Conservation (phyloP, 2,113 vertebrate genomes). For the Mugil cephalus region DNA sequence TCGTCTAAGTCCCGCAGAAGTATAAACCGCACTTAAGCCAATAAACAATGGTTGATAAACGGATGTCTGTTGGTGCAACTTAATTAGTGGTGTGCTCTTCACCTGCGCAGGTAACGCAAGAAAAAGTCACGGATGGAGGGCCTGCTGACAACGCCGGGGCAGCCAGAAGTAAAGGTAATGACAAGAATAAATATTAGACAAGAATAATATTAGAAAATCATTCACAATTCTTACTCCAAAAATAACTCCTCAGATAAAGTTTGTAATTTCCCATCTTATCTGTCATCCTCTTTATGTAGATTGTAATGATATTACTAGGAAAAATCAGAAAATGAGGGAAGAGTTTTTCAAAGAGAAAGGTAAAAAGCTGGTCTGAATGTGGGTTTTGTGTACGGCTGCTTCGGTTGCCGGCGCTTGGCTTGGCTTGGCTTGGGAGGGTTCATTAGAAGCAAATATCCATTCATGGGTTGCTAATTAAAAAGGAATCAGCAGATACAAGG, state of each 20-base stretch:
- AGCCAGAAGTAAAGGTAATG: constrained; percentile 89
- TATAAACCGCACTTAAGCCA: too few relatives aligned
- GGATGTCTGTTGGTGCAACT: too few relatives aligned
- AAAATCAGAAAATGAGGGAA: constrained; percentile 92
- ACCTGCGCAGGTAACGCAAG: constrained; percentile 79
- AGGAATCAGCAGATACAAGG: too few relatives aligned
- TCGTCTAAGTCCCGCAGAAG: too few relatives aligned
- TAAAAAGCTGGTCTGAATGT: constrained; percentile 77
- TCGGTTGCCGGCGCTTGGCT: constrained; percentile 54
- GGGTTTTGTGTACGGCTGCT: constrained; percentile 12
- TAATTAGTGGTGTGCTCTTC: constrained; percentile 16
- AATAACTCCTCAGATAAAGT: neutral
- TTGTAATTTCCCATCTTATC: neutral
- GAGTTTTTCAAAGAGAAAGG: constrained; percentile 94
- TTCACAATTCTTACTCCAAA: neutral
- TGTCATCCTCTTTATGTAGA: constrained; percentile 84
- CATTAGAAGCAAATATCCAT: neutral
- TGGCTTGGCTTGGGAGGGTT: neutral
- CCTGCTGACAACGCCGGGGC: constrained; percentile 73
- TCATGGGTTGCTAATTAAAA: neutral
- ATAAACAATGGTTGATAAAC: too few relatives aligned
- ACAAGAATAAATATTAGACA: neutral
- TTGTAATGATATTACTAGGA: constrained; percentile 87
- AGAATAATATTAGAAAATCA: neutral
- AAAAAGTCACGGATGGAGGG: constrained; percentile 83